phyloP scores from a whole-genome alignment of 2,797 vertebrate genomes.

The Monodelphis domestica region DNA sequence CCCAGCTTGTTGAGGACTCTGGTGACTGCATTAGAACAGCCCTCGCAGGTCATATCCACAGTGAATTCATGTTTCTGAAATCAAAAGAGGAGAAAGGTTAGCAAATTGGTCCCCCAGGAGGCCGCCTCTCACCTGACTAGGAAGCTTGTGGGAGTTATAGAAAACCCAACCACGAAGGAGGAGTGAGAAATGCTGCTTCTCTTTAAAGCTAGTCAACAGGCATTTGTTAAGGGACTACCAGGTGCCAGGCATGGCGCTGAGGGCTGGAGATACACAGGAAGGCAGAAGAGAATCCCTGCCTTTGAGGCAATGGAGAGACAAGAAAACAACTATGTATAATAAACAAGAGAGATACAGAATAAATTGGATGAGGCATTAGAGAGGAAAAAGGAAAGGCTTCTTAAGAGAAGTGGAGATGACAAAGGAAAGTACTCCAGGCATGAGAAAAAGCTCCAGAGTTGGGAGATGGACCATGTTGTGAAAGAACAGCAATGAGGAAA shows the following conservation, averaged over 20 bases:
- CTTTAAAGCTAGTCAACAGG: background rate
- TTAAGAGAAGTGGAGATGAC: background rate
- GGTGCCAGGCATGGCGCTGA: background rate
- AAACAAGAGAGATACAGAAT: background rate
- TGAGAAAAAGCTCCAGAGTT: background rate
- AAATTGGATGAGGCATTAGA: background rate
- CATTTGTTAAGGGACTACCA: background rate
- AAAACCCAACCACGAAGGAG: background rate
- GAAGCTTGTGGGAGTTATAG: background rate
- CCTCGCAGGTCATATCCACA: conserved; percentile 97
- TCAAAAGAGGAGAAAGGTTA: background rate
- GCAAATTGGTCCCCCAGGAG: background rate
- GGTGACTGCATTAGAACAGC: conserved; percentile 93
- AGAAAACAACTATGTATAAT: background rate
- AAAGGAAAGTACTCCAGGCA: background rate
- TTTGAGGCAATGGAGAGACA: background rate
- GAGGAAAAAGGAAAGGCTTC: background rate
- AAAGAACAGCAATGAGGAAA: background rate
- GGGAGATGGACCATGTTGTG: background rate
- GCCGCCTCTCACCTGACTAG: background rate
- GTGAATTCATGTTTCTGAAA: conserved; percentile 96
- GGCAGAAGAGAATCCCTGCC: background rate
- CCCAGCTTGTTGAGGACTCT: conserved; percentile 92
- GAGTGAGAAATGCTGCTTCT: background rate
- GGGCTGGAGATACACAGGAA: background rate